Percentiles rank a stretch among this genome's conserved stretches.
These are phyloP conservation scores for Leptarthrus brevirostris DNA, from an alignment of 2,888 invertebrate genomes.

Conservation along the genomic window DNA sequence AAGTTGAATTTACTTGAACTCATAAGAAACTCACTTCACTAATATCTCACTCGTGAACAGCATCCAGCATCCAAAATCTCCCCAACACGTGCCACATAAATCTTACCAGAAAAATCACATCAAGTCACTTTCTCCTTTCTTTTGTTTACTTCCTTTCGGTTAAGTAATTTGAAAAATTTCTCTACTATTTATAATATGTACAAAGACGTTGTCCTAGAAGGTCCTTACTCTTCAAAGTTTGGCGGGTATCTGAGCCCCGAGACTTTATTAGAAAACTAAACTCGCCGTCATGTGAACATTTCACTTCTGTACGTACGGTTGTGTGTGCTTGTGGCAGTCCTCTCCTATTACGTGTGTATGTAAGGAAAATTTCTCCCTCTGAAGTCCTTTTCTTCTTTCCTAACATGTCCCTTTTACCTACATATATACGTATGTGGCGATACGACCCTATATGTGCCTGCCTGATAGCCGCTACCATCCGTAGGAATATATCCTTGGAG, in stretches of 20 bases:
- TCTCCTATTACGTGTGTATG: slow-evolving; percentile 6
- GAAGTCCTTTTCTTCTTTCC: slow-evolving; percentile 49
- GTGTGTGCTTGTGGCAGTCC: slow-evolving; percentile 13
- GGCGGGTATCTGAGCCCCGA: slow-evolving; percentile 56
- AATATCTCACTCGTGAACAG: neutral
- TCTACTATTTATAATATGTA: slow-evolving; percentile 29
- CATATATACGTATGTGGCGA: slow-evolving; percentile 16
- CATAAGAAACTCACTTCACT: neutral
- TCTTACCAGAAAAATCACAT: neutral
- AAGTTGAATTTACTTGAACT: neutral
- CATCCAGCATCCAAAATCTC: neutral
- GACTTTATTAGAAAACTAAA: slow-evolving; percentile 52
- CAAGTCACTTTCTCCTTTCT: slow-evolving; percentile 21
- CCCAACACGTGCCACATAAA: slow-evolving; percentile 11
- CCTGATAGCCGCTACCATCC: slow-evolving; percentile 34
- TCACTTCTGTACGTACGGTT: slow-evolving; percentile 18
- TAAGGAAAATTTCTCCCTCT: slow-evolving; percentile 50
- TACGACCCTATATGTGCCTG: slow-evolving; percentile 11
- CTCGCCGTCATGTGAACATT: slow-evolving; percentile 51
- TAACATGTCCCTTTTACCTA: slow-evolving; percentile 43
- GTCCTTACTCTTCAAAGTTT: slow-evolving; percentile 57
- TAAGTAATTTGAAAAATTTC: slow-evolving; percentile 3
- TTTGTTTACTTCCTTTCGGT: slow-evolving; percentile 13
- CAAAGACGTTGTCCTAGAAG: slow-evolving; percentile 33
- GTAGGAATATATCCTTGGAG: slow-evolving; percentile 43